These are phyloP conservation scores for Danio jaintianensis DNA, from an alignment of 2,797 vertebrate species.

Conservation along the genomic window DNA sequence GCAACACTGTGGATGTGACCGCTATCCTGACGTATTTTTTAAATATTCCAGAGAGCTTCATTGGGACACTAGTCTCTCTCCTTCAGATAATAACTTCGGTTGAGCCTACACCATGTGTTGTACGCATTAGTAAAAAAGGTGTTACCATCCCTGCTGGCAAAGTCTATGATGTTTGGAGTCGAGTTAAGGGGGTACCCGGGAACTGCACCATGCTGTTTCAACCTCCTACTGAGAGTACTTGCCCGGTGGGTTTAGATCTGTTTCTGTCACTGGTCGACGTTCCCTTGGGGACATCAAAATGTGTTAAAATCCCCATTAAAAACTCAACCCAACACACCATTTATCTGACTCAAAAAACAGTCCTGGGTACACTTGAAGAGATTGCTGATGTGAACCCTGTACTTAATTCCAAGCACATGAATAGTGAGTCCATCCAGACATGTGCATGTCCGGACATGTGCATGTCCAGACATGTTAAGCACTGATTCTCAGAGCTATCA, in stretches of 20 bases:
- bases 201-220: not conserved
- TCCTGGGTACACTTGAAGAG: too few species aligned
- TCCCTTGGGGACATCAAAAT: not conserved
- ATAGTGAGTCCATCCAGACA: too few species aligned
- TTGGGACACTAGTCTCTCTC: not conserved
- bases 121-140: not conserved
- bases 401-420: too few species aligned
- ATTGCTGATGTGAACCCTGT: too few species aligned
- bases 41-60: not conserved
- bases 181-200: not conserved
- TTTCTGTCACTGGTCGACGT: not conserved
- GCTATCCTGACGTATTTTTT: not conserved
- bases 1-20: too few species aligned
- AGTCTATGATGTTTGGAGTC: not conserved
- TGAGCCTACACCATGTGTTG: not conserved
- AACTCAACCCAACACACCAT: too few species aligned
- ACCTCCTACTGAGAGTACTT: not conserved
- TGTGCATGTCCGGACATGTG: too few species aligned
- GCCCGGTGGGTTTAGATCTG: not conserved
- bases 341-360: too few species aligned
- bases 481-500: too few species aligned
- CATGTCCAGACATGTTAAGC: too few species aligned
- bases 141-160: not conserved
- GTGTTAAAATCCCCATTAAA: not conserved
- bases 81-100: not conserved